Evolutionary conservation across 2,888 invertebrate species (phyloP).

Genomic region (Synergus umbraculus): DNA sequence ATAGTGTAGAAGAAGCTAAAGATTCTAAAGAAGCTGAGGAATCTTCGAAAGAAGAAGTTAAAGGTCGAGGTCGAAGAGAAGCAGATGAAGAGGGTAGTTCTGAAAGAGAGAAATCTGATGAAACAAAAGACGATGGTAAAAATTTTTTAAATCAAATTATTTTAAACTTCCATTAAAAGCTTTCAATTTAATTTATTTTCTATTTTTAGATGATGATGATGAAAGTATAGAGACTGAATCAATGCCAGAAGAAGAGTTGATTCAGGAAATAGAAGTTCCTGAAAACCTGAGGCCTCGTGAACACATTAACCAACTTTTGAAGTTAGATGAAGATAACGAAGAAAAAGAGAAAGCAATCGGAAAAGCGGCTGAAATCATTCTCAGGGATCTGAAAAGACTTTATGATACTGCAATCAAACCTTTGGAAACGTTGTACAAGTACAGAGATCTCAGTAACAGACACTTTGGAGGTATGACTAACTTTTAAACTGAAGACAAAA

Average conservation of each 20-base stretch:
- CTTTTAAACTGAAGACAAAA: too few relatives aligned
- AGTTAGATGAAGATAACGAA: conserved; percentile 87
- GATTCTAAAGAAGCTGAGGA: conserved; percentile 49
- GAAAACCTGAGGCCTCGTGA: conserved; percentile 87
- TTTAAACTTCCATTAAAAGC: neutral
- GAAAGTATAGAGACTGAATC: conserved; percentile 60
- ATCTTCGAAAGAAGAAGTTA: conserved; percentile 54
- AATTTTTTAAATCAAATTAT: conserved; percentile 3
- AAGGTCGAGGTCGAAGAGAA: neutral
- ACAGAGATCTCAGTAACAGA: conserved; percentile 93
- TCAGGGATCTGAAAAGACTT: conserved; percentile 90
- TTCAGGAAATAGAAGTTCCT: conserved; percentile 86
- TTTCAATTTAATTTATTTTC: neutral
- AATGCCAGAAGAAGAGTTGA: conserved; percentile 79
- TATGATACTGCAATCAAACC: conserved; percentile 94
- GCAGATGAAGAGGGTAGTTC: neutral
- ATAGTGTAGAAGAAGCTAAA: conserved; percentile 58
- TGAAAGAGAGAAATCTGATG: neutral
- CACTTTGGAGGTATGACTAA: conserved; percentile 85
- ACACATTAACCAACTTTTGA: conserved; percentile 88
- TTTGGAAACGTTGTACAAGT: conserved; percentile 93
- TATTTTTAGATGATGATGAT: conserved; percentile 30
- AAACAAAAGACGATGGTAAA: conserved; percentile 15
- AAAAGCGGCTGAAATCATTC: conserved; percentile 86
- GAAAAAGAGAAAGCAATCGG: conserved; percentile 85